Base-by-base conservation (phyloP, 2,113 vertebrate genomes). In the Laterallus jamaicensis region DNA sequence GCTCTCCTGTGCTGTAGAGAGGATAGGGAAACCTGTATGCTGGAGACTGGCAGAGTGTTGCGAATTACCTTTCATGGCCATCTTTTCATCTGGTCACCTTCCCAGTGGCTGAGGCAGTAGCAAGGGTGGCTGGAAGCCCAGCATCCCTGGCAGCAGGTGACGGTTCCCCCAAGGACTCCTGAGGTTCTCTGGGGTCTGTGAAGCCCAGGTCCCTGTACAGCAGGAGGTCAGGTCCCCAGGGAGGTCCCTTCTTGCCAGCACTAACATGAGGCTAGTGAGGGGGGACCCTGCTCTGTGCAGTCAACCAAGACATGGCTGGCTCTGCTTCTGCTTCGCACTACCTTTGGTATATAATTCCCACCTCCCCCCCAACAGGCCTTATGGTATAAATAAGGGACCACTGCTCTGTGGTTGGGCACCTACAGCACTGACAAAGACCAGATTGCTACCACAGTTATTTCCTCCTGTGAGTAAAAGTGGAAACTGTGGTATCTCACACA, bases 381-480 rank as follows among this genome's bases (percentile, higher is more conserved):
- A 42, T 3, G 50, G 81, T 26, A 70, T 62, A 63, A 76, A 66
- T 67, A 87, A 82, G 25, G 39, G 81, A 86, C 26, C 35, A 24
- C 25, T 62, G 79, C 80, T 82, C 82, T 76, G 80, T n/a, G 80
- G 63, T 0, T 79, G 63, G 93, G 44, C 32, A 52, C 82, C 60
- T 64, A 71, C 58, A 84, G 54, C 35, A 59, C 39, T 95, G 92
- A 95, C 85, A 69, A 91, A 92, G 77, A 79, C 84, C 88, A 95
- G 94, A 92, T 52, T 87, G 78, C 82, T 44, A 83, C 88, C 90
- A 64, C 81, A 92, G 93, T 58, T 93, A 92, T 94, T 96, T 97
- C 82, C 78, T 94, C 32, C 68, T 69, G 40, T 10, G 44, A 66
- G 60, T 54, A 76, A 74, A 88, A 93, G 52, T 68, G 89, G 81